A percentile compares a stretch with the other conserved stretches of the same genome.
Conservation (phyloP, 2,113 vertebrate genomes). For the Leptodactylus fuscus region DNA sequence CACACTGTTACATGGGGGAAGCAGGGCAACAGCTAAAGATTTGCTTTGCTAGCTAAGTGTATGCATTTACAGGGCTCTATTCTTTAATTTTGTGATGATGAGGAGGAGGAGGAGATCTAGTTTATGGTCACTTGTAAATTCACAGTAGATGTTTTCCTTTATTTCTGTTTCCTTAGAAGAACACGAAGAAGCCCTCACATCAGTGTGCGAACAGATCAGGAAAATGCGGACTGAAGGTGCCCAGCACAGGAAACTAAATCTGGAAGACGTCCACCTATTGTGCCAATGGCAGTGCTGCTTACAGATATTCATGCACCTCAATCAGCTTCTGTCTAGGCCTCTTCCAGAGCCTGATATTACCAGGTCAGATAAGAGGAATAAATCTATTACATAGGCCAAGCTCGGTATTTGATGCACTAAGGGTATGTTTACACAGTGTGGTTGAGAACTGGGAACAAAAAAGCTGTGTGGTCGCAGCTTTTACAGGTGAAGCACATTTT, state of each 20-base stretch:
- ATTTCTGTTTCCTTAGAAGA: background rate
- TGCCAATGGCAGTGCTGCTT: conserved; percentile 96
- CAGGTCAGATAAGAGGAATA: conserved; percentile 73
- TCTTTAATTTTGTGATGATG: too few relatives aligned
- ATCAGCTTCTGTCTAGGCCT: conserved; percentile 84
- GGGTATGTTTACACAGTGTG: too few relatives aligned
- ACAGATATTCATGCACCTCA: conserved; percentile 84
- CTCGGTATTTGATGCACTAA: background rate
- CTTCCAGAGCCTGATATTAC: conserved; percentile 80
- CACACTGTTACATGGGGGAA: too few relatives aligned
- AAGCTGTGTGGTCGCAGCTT: too few relatives aligned
- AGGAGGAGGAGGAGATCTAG: too few relatives aligned
- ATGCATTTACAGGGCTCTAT: background rate
- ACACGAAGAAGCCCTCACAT: conserved; percentile 55
- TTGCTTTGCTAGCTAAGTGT: background rate
- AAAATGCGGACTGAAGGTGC: conserved; percentile 67
- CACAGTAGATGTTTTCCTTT: too few relatives aligned
- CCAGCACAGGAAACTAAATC: conserved; percentile 68
- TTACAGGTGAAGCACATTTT: too few relatives aligned
- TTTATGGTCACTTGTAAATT: too few relatives aligned
- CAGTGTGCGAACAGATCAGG: conserved; percentile 64
- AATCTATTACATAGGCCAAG: conserved; percentile 31
- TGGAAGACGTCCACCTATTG: conserved; percentile 80
- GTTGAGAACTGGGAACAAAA: too few relatives aligned
- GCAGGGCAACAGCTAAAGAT: too few relatives aligned